These are phyloP conservation scores for Diarsia brunnea DNA, from an alignment of 2,888 invertebrate species.

Conservation along the genomic window DNA sequence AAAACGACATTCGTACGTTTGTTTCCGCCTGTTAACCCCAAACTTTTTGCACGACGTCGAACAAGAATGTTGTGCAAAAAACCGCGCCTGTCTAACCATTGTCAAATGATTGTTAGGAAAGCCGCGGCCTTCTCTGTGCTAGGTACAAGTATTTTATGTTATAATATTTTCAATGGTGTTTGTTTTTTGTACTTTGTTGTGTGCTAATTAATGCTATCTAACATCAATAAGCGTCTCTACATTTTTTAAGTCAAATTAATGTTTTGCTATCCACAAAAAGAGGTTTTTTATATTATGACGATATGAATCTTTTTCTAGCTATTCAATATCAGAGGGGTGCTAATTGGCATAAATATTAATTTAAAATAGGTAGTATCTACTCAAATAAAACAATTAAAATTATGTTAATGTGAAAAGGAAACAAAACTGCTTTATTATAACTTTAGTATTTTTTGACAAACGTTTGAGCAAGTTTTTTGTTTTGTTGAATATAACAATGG, in stretches of 20 bases:
- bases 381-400: slow-evolving; percentile 4
- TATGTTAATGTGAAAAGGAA: slow-evolving; percentile 13
- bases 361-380: slow-evolving; percentile 8
- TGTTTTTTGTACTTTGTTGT: not conserved
- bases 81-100: slow-evolving; percentile 44
- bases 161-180: not conserved
- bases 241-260: slow-evolving; percentile 20
- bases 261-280: slow-evolving; percentile 12
- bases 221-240: slow-evolving; percentile 1
- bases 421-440: slow-evolving; percentile 16
- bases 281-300: slow-evolving; percentile 19
- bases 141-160: not conserved
- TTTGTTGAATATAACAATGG: slow-evolving; percentile 43
- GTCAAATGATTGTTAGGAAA: slow-evolving; percentile 52
- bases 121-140: slow-evolving; percentile 4
- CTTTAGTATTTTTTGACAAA: slow-evolving; percentile 44
- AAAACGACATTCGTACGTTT: slow-evolving; percentile 53
- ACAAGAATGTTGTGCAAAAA: slow-evolving; percentile 61
- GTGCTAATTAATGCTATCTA: not conserved
- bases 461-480: slow-evolving; percentile 30
- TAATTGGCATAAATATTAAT: slow-evolving; percentile 40
- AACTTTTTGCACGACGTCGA: slow-evolving; percentile 57
- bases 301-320: slow-evolving; percentile 24
- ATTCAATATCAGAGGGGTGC: slow-evolving; percentile 18
- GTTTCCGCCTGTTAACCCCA: slow-evolving; percentile 59